Evolutionary conservation across 37 sponge, comb jelly and placozoan genomes (phyloP).

Genomic region (Theonella swinhoei): DNA sequence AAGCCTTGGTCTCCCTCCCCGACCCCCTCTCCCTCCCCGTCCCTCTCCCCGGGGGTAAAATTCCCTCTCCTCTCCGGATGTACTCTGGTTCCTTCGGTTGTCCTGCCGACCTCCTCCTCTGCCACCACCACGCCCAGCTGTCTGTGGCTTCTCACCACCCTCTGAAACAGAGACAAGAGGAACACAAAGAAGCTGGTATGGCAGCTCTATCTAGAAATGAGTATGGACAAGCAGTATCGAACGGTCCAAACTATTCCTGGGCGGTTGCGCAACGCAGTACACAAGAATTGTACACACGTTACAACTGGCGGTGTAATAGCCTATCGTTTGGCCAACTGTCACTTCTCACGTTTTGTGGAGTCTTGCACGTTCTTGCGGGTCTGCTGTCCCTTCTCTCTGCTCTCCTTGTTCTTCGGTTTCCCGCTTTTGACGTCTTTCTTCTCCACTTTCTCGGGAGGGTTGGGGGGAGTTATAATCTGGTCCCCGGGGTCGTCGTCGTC

Average conservation of each 20-base stretch:
- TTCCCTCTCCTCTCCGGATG: not conserved
- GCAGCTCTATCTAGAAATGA: too few relatives aligned
- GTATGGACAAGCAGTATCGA: too few relatives aligned
- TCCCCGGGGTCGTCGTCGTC: slow-evolving; percentile 89
- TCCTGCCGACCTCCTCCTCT: not conserved
- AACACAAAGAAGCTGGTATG: too few relatives aligned
- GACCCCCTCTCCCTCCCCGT: not conserved
- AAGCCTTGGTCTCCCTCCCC: slow-evolving; percentile 25
- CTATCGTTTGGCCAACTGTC: too few relatives aligned
- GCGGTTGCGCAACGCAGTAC: too few relatives aligned
- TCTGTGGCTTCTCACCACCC: slow-evolving; percentile 1
- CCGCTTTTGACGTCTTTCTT: not conserved
- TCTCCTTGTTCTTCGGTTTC: not conserved
- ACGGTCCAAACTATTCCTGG: too few relatives aligned
- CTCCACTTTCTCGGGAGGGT: slow-evolving; percentile 4
- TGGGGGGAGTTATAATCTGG: slow-evolving; percentile 14
- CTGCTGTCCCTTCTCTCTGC: not conserved
- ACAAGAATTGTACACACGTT: too few relatives aligned
- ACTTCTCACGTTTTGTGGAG: not conserved
- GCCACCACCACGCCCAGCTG: not conserved
- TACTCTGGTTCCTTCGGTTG: not conserved
- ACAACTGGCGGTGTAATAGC: too few relatives aligned
- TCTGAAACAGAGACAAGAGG: not conserved
- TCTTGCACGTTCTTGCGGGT: not conserved
- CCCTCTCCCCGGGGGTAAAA: not conserved